Conservation (phyloP, 2,888 invertebrate species). For the Hypolimnas misippus region DNA sequence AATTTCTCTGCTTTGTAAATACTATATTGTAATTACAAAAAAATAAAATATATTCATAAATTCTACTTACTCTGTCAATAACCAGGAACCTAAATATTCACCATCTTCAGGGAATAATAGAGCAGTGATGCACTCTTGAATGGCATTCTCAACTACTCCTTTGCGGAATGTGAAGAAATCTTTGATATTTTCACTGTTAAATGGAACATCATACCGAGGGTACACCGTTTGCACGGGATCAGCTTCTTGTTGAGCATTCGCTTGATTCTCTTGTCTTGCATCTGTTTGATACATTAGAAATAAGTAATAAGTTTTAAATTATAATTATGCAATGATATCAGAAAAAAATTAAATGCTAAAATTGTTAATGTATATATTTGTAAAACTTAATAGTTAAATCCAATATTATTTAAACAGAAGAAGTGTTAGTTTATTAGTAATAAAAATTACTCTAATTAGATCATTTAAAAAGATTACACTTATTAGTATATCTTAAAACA, state of each 20-base stretch:
- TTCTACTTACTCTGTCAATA: constrained; percentile 92
- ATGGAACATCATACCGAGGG: constrained; percentile 75
- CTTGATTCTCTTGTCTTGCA: constrained; percentile 61
- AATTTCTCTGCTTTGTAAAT: too few species aligned
- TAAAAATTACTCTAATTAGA: not conserved
- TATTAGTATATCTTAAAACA: too few species aligned
- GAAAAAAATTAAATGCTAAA: too few species aligned
- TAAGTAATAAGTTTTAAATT: not conserved
- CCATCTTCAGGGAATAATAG: constrained; percentile 88
- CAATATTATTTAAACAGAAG: too few species aligned
- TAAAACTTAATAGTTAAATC: too few species aligned
- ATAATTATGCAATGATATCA: too few species aligned
- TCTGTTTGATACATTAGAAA: constrained; percentile 49
- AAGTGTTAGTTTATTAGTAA: too few species aligned
- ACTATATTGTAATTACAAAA: too few species aligned
- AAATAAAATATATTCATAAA: too few species aligned
- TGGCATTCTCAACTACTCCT: constrained; percentile 88
- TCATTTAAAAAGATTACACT: not conserved
- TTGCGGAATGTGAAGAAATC: constrained; percentile 89
- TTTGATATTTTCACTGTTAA: constrained; percentile 84
- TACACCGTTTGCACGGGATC: constrained; percentile 64
- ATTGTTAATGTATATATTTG: too few species aligned
- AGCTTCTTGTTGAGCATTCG: constrained; percentile 59
- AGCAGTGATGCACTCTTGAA: constrained; percentile 87
- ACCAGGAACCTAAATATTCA: constrained; percentile 89